These are phyloP conservation scores for Lineus longissimus DNA, from an alignment of 1,140 invertebrate species.

Conservation along the genomic window DNA sequence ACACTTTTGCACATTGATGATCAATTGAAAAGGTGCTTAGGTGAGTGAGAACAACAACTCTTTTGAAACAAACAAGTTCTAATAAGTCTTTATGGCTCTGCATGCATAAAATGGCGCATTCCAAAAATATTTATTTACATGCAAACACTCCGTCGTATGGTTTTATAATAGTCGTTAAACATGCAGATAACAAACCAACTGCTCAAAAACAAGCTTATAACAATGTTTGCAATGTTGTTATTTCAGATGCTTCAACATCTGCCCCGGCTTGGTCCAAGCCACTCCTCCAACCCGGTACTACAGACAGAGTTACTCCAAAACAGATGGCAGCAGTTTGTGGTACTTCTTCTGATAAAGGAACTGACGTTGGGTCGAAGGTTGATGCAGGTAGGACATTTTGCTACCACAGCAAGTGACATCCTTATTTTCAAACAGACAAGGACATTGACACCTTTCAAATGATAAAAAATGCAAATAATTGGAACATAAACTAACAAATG, in stretches of 20 bases:
- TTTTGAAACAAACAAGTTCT: no score
- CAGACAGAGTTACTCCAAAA: constrained; percentile 30
- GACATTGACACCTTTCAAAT: no score
- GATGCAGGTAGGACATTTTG: not conserved
- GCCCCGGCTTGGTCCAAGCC: constrained; percentile 43
- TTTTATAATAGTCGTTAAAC: no score
- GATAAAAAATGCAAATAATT: no score
- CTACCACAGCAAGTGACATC: not conserved
- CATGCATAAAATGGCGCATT: no score
- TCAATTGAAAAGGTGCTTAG: constrained; percentile 53
- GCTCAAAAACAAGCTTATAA: no score
- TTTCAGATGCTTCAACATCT: constrained; percentile 35
- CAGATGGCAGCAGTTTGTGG: constrained; percentile 18
- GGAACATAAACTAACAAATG: no score
- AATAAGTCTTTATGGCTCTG: no score
- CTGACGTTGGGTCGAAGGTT: not conserved
- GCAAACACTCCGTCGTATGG: no score
- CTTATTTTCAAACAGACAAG: constrained; percentile 8
- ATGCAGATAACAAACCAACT: no score
- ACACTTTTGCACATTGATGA: constrained; percentile 61
- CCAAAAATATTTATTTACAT: no score
- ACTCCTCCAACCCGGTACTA: constrained; percentile 26
- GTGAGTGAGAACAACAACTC: constrained; percentile 19
- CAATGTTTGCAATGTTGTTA: not conserved
- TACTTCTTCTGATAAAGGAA: not conserved